A percentile compares a stretch with the other conserved stretches of the same genome.
Conservation (phyloP, 2,113 vertebrate genomes). For the Strix aluco region DNA sequence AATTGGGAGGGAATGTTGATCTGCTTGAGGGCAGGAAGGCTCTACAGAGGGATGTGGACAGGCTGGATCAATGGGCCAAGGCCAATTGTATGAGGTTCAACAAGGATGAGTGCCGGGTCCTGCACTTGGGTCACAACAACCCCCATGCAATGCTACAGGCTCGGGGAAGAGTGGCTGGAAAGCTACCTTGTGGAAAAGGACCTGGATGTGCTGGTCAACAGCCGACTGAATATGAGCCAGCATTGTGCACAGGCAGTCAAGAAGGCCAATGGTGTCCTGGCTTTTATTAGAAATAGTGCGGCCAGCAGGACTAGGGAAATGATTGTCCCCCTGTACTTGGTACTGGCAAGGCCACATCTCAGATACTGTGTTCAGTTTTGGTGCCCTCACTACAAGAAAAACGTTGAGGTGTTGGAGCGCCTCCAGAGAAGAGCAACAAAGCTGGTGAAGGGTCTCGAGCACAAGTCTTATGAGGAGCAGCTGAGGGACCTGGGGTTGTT, state of each 20-base stretch:
- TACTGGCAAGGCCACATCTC: accelerated
- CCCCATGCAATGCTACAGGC: neutral
- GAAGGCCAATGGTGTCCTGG: neutral
- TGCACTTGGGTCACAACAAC: neutral
- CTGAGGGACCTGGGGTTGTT: neutral
- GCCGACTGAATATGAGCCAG: neutral
- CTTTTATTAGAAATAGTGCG: neutral
- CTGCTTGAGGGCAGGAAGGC: neutral
- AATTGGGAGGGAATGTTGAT: accelerated
- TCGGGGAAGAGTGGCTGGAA: neutral
- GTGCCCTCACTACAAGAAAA: accelerated
- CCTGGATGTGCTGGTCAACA: neutral
- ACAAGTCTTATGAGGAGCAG: neutral
- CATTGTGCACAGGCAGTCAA: neutral
- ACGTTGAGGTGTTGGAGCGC: accelerated
- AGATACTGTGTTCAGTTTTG: accelerated
- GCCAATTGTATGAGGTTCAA: neutral
- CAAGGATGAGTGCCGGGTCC: accelerated
- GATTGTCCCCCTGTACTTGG: accelerated
- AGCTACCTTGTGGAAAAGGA: neutral
- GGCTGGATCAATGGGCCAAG: accelerated
- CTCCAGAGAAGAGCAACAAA: accelerated
- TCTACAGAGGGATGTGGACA: neutral
- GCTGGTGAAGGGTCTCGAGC: neutral
- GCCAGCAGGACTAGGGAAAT: neutral